Percentiles rank a stretch among this genome's conserved stretches.
Evolutionary conservation across 2,113 vertebrate species (phyloP).

Genomic region (Piaya cayana): DNA sequence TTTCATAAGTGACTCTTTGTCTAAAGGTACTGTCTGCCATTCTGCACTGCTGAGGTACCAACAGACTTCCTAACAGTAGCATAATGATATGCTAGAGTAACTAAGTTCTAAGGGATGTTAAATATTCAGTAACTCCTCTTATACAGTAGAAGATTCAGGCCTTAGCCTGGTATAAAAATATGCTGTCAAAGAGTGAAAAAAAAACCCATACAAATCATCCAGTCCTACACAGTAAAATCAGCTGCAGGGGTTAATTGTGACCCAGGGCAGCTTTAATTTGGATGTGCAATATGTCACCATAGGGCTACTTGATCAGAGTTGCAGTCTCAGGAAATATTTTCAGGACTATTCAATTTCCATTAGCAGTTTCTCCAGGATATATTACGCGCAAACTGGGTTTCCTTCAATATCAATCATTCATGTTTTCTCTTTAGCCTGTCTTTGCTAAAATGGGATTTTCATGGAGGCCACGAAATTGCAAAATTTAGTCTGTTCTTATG

Average conservation of each 20-base stretch:
- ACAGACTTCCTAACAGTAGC: background rate
- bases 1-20: background rate
- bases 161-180: slow-evolving; percentile 38
- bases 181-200: slow-evolving; percentile 41
- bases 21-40: background rate
- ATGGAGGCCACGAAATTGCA: slow-evolving; percentile 41
- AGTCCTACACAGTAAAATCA: slow-evolving; percentile 34
- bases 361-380: slow-evolving; percentile 65
- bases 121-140: slow-evolving; percentile 44
- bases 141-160: background rate
- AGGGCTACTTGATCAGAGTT: slow-evolving; percentile 53
- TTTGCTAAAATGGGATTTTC: slow-evolving; percentile 66
- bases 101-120: background rate
- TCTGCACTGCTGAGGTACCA: slow-evolving; percentile 6
- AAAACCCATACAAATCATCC: slow-evolving; percentile 40
- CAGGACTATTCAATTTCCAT: slow-evolving; percentile 63
- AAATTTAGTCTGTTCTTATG: slow-evolving; percentile 11
- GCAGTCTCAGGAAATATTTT: slow-evolving; percentile 64
- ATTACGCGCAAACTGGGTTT: slow-evolving; percentile 59
- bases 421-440: slow-evolving; percentile 59
- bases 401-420: slow-evolving; percentile 56
- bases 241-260: slow-evolving; percentile 25
- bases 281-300: slow-evolving; percentile 44
- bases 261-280: slow-evolving; percentile 65
- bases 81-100: background rate